Conservation (phyloP, 2,113 vertebrate genomes). For the Sphaerodactylus townsendi region DNA sequence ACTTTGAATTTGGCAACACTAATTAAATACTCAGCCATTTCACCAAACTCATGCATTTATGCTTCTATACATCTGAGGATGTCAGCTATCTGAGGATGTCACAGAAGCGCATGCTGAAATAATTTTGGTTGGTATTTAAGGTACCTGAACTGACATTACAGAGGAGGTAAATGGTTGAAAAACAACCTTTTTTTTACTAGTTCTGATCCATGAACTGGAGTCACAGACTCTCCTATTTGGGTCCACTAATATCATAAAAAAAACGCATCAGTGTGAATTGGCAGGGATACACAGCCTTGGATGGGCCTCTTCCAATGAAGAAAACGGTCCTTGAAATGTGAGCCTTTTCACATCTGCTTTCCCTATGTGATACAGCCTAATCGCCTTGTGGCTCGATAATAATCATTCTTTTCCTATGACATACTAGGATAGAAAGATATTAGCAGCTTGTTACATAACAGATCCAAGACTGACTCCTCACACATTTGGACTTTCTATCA, state of each 20-base stretch:
- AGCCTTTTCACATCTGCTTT: constrained; percentile 59
- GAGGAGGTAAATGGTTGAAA: constrained; percentile 41
- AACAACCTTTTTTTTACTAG: constrained; percentile 28
- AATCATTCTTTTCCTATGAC: constrained; percentile 59
- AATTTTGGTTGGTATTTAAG: too few species aligned
- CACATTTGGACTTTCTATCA: constrained; percentile 70
- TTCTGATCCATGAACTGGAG: constrained; percentile 51
- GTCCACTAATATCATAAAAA: constrained; percentile 37
- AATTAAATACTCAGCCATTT: too few species aligned
- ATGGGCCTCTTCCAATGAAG: constrained; percentile 45
- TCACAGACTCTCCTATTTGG: constrained; percentile 42
- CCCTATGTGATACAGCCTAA: constrained; percentile 30
- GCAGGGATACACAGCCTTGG: too few species aligned
- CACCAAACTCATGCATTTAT: too few species aligned
- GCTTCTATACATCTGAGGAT: too few species aligned
- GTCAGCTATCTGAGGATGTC: too few species aligned
- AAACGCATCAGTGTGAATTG: neutral
- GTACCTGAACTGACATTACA: constrained; percentile 31
- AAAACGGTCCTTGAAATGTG: constrained; percentile 69
- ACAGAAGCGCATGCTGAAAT: too few species aligned
- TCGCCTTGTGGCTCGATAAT: constrained; percentile 51
- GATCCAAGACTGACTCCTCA: constrained; percentile 61
- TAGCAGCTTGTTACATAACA: constrained; percentile 68
- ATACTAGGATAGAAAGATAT: constrained; percentile 49
- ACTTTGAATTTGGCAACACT: too few species aligned